Evolutionary conservation across 2,797 vertebrate species (phyloP), one percentile per base, ranked within the genome.

Genomic region (Fundulus diaphanus): DNA sequence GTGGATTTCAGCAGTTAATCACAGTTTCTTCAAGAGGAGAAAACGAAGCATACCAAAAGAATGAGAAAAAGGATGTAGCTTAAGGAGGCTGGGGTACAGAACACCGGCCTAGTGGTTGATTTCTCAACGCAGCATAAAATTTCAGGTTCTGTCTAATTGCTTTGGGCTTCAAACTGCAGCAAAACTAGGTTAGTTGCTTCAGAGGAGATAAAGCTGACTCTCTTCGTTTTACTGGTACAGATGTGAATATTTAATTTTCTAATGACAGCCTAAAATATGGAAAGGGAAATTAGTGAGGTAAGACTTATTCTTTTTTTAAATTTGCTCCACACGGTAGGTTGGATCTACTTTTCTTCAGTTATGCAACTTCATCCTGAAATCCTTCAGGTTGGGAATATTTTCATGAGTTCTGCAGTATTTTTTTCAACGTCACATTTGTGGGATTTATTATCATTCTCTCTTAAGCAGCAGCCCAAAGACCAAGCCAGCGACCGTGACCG

Each of bases 61-160:
- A 80, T 68, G 79, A 71, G 51, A 69, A 67, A 57, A 76, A 78
- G 46, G 56, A 79, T 46, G 46, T 61, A 42, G 54, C 67, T 74
- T 84, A 83, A 82, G 71, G 74, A 78, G 76, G 82, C 57, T 31
- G n/a, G 56, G 87, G 51, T 70, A 74, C 79, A 65, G 73, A 77
- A 83, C 80, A 88, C 80, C 52, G 74, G 66, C 72, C 49, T 65
- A 56, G 33, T 75, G 73, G 56, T 81, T 87, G 15, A 72, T 81
- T 89, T 83, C 72, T 80, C 74, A 77, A 48, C 61, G 77, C 76
- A 44, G 56, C 72, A 77, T 57, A 79, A 72, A 68, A 74, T 81
- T 85, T 27, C 70, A 71, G 6, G 67, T 74, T 77, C 72, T 83
- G 73, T 70, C 76, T 90, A 90, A 90, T 89, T 91, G 84, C 85